phyloP scores from a whole-genome alignment of 2,113 vertebrate species.

The Thalassarche chlororhynchos region DNA sequence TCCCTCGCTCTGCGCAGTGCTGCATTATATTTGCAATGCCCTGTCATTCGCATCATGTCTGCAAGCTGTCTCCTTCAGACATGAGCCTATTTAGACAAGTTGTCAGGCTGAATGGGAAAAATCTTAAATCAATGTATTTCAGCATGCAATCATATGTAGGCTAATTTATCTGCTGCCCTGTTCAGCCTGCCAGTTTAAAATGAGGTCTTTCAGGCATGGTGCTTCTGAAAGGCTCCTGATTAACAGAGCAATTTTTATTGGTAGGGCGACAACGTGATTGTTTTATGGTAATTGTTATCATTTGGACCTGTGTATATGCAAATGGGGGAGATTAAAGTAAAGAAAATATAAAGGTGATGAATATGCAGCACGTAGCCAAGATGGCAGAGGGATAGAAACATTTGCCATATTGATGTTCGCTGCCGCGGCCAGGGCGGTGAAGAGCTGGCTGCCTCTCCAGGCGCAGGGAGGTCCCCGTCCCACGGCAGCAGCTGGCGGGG shows the following conservation, averaged over 20 bases:
- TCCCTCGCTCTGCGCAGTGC: conserved; percentile 7
- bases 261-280: conserved; percentile 54
- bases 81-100: conserved; percentile 74
- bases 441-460: neutral
- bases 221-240: conserved; percentile 55
- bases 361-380: neutral
- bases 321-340: conserved; percentile 62
- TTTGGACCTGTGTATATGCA: conserved; percentile 58
- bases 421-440: rapidly evolving
- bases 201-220: conserved; percentile 53
- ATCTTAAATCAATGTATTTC: conserved; percentile 75
- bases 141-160: conserved; percentile 59
- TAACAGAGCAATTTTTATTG: conserved; percentile 71
- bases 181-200: conserved; percentile 68
- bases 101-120: conserved; percentile 73
- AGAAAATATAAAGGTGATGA: conserved; percentile 55
- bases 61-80: conserved; percentile 69
- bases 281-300: conserved; percentile 74
- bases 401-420: neutral
- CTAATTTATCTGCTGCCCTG: conserved; percentile 71
- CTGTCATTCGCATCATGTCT: conserved; percentile 64
- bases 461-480: neutral
- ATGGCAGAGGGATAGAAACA: neutral
- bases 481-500: rapidly evolving
- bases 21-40: conserved; percentile 54